Percentiles rank a stretch among this genome's conserved stretches.
These are phyloP conservation scores for Acheta domesticus DNA, from an alignment of 2,888 invertebrate genomes.

Conservation along the genomic window DNA sequence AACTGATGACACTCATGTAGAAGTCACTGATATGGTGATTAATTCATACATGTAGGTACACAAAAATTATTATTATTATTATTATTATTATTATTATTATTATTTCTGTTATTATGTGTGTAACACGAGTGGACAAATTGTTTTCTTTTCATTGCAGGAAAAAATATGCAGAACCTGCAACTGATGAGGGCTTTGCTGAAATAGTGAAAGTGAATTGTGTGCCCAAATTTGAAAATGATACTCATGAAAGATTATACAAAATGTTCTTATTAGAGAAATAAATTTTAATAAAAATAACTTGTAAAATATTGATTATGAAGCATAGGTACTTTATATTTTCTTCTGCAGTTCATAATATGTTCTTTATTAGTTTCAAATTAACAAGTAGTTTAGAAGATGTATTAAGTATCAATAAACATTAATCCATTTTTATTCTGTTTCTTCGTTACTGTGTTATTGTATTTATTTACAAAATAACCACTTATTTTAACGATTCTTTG, in stretches of 20 bases:
- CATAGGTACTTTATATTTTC: background rate
- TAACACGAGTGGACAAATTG: conserved; percentile 20
- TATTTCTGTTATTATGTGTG: background rate
- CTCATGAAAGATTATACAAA: conserved; percentile 71
- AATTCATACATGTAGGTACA: conserved; percentile 70
- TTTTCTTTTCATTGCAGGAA: conserved; percentile 55
- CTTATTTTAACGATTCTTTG: conserved; percentile 43
- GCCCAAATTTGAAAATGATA: conserved; percentile 66
- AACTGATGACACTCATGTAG: conserved; percentile 66
- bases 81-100: background rate
- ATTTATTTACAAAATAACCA: background rate
- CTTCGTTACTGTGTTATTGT: background rate
- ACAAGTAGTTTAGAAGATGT: background rate
- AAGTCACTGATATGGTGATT: conserved; percentile 79
- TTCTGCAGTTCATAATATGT: background rate
- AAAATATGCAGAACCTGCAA: conserved; percentile 70
- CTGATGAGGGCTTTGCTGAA: conserved; percentile 79
- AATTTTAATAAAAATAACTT: conserved; percentile 35
- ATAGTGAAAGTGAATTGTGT: conserved; percentile 78
- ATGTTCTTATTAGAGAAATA: conserved; percentile 74
- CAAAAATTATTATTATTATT: background rate
- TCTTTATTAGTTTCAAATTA: background rate
- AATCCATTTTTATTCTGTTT: background rate
- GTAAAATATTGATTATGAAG: background rate
- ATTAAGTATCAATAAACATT: background rate